Evolutionary conservation across 92 coral and sea anemone genomes (phyloP).

Genomic region (Actinostola sp.): DNA sequence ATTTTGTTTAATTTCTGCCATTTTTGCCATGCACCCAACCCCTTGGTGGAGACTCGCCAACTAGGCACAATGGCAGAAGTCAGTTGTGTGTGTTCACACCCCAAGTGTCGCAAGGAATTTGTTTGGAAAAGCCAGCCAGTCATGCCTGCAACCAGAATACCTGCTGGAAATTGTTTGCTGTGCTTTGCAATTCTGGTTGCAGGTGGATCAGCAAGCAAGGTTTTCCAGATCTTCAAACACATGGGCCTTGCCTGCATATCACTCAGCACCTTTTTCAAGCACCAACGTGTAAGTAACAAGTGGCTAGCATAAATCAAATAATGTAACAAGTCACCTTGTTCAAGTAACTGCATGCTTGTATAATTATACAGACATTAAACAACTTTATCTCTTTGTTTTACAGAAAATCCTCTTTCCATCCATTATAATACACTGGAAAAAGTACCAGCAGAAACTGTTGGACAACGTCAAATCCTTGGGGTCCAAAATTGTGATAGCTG

Average conservation of each 20-base stretch:
- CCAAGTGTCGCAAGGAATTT: neutral
- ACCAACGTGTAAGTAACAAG: conserved; percentile 40
- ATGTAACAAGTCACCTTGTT: neutral
- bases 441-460: neutral
- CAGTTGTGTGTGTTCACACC: neutral
- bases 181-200: conserved; percentile 51
- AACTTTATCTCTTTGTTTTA: neutral
- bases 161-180: conserved; percentile 43
- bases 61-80: neutral
- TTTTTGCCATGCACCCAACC: too few species aligned
- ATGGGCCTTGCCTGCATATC: conserved; percentile 52
- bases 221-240: conserved; percentile 38
- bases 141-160: conserved; percentile 44
- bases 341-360: too few species aligned
- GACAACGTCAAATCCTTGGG: neutral
- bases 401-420: neutral
- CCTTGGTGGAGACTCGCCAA: conserved; percentile 2
- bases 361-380: too few species aligned
- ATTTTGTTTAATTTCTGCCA: too few species aligned
- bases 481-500: neutral
- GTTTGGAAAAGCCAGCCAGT: conserved; percentile 58
- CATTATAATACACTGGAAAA: neutral
- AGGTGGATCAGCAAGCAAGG: conserved; percentile 41
- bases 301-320: neutral
- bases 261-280: conserved; percentile 39